Conservation (phyloP, 1,140 invertebrate species). For the Atta cephalotes region DNA sequence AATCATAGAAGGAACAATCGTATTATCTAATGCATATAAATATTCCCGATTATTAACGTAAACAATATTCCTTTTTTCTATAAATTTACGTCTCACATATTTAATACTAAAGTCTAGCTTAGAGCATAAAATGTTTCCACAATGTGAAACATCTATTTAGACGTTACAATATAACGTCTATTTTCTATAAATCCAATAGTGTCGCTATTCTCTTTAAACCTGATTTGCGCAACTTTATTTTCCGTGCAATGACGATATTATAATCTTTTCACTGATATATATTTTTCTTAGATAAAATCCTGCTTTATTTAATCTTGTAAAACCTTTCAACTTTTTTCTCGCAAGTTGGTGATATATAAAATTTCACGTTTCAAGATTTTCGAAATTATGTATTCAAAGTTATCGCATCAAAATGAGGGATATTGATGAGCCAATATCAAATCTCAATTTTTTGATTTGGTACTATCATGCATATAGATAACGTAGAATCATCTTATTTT, state of each 20-base stretch:
- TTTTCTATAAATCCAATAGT: background rate
- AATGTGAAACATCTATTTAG: background rate
- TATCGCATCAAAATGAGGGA: background rate
- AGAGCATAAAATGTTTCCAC: background rate
- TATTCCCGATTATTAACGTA: background rate
- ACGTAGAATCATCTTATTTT: background rate
- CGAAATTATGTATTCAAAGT: background rate
- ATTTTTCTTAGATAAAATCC: background rate
- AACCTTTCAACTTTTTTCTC: background rate
- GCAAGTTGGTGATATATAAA: background rate
- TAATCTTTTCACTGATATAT: background rate
- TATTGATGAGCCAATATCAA: background rate
- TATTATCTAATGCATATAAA: background rate
- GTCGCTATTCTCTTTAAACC: background rate
- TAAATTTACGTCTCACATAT: conserved; percentile 34
- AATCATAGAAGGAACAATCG: background rate
- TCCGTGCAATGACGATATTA: background rate
- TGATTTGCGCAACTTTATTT: background rate
- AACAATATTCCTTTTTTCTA: background rate
- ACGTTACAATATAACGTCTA: background rate
- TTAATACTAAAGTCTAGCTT: conserved; percentile 17
- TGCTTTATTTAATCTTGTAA: background rate
- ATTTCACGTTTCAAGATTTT: conserved; percentile 2
- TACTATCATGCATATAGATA: background rate
- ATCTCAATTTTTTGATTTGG: background rate